Evolutionary conservation across 2,888 invertebrate genomes (phyloP).

Genomic region (Nymphalis urticae): DNA sequence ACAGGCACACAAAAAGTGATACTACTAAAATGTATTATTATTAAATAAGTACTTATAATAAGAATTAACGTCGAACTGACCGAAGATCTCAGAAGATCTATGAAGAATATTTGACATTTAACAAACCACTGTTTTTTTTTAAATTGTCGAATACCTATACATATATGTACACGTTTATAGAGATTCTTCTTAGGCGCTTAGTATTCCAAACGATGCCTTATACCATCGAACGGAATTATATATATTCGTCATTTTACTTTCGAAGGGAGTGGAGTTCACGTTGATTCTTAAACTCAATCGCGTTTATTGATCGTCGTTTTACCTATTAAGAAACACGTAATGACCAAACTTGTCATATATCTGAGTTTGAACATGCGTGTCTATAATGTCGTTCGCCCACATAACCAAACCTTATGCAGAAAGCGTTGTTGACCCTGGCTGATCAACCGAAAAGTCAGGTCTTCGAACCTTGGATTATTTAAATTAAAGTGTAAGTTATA

Average conservation of each 20-base stretch:
- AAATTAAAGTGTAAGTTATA: conserved; percentile 2
- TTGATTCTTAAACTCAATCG: conserved; percentile 17
- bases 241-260: conserved; percentile 8
- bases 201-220: background rate
- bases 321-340: conserved; percentile 61
- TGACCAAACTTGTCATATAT: conserved; percentile 56
- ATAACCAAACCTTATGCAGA: conserved; percentile 53
- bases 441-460: conserved; percentile 45
- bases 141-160: too few relatives aligned
- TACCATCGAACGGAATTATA: background rate
- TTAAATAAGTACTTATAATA: too few relatives aligned
- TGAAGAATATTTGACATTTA: too few relatives aligned
- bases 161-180: too few relatives aligned
- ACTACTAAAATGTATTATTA: too few relatives aligned
- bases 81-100: too few relatives aligned
- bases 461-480: conserved; percentile 31
- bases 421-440: conserved; percentile 56
- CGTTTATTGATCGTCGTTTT: conserved; percentile 46
- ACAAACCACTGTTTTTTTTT: too few relatives aligned
- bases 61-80: too few relatives aligned
- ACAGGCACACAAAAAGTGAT: too few relatives aligned
- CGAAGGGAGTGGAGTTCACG: conserved; percentile 17
- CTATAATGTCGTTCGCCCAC: conserved; percentile 71
- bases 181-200: too few relatives aligned
- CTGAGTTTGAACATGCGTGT: conserved; percentile 28